Base-by-base conservation (phyloP, 2,888 invertebrate genomes). In the Drosophila siamana region DNA sequence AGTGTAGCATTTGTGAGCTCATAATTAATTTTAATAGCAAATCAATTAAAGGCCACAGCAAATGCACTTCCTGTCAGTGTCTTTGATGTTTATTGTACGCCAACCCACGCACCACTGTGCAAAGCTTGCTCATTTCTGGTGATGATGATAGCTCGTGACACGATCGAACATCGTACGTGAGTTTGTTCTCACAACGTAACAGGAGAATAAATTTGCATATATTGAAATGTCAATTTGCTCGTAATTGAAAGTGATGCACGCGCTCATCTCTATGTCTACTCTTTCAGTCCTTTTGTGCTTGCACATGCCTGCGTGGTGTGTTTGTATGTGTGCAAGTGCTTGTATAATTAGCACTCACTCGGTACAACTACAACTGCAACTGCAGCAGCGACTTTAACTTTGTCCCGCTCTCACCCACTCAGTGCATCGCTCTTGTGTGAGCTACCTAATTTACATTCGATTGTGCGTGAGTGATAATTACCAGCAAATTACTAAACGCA, bases 391-490 rank as follows among this genome's bases (percentile, higher is more conserved):
- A 40, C 55, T 65, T 63, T 51, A 30, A 24, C 61, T 51, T 28
- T 19, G 30, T 28, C 38, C 24, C 30, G 57, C 44, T 36, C 33
- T 11, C 26, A 44, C 33, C 46, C 41, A 43, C 44, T 50, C 4
- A 1, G 4, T 30, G 11, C 11, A 30, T 43, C 46, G 41, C 33
- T 19, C 30, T 33, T 43, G 33, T 55, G 41, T 48, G 33, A 36
- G 28, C 50, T 50, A 54, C 41, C 75, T 64, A 72, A 73, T 79
- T 78, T 73, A 65, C 72, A 78, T 88, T 75, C 80, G 71, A 83
- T 86, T 78, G 86, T 86, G 88, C 86, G 86, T 85, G 80, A 82
- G 78, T 78, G 86, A 83, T 88, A 84, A 88, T 84, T 86, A 70
- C 68, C 69, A 88, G 86, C 80, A 86, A 88, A 84, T 84, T 86